phyloP scores from a whole-genome alignment of 2,113 vertebrate species.

The Ploceus nigricollis region DNA sequence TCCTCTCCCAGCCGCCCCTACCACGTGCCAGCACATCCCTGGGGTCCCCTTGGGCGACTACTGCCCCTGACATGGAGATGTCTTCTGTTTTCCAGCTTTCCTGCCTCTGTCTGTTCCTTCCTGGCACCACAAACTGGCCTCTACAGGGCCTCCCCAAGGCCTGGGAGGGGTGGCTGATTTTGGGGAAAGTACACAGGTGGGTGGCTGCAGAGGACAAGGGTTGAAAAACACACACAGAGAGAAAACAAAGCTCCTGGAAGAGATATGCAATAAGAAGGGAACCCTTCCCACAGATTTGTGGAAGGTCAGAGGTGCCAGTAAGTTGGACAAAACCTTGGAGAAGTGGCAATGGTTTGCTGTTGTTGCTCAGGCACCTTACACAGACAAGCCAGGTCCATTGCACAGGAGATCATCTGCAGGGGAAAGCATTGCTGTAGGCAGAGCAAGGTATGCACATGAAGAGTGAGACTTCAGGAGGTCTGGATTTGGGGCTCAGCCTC shows the following conservation, averaged over 20 bases:
- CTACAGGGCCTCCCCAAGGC: neutral
- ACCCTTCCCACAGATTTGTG: neutral
- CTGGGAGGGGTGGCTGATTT: neutral
- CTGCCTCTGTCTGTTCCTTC: neutral
- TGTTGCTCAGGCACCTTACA: neutral
- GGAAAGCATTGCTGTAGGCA: neutral
- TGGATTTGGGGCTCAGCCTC: neutral
- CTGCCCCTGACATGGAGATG: neutral
- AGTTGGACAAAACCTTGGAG: neutral
- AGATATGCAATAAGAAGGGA: neutral
- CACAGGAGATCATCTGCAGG: neutral
- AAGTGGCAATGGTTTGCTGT: neutral
- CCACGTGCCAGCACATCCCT: neutral
- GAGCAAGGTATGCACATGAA: neutral
- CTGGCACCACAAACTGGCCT: neutral
- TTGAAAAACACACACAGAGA: neutral
- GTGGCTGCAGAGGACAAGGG: neutral
- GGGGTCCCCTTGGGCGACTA: neutral
- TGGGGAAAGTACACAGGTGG: neutral
- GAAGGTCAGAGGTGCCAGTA: neutral
- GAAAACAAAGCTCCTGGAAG: neutral
- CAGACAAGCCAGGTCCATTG: neutral
- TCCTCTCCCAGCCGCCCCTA: neutral
- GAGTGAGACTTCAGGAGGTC: neutral
- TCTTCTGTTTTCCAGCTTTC: neutral